Base-by-base conservation (phyloP, 2,797 vertebrate species). In the Chloroceryle amazona region DNA sequence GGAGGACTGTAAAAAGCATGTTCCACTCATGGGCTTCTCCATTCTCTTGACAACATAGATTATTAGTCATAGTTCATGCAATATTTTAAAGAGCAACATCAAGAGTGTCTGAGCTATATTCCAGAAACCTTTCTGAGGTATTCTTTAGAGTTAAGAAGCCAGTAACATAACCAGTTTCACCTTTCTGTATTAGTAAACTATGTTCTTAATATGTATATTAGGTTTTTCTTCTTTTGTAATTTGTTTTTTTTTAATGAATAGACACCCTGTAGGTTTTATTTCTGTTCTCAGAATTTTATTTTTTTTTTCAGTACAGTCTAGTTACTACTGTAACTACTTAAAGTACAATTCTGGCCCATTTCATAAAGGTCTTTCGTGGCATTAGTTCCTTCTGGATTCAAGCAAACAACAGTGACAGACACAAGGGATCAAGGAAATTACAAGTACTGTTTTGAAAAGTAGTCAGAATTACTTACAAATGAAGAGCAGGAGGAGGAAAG, bases 11-110 rank as follows among this genome's bases (percentile, higher is more conserved):
- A 80, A 76, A 86, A 80, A 49, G 2, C 51, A 35, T 13, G 17
- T 26, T 22, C 31, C 22, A 23, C 17, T 63, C 1, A 0, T 10
- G 39, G 76, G 37, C 52, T 62, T 23, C 68, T 52, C 33, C 0
- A 0, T 15, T 60, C 17, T 52, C 51, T 29, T 29, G 51, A 55
- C 16, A 78, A 82, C 68, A 72, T 5, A 66, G 21, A 63, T 42
- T 6, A 20, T 37, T 62, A 81, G 18, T 31, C 46, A 81, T 28
- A 67, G 19, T 41, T 90, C 37, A 72, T 5, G 78, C 3, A 44
- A 16, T 6, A 47, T 8, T 61, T 71, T 41, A 52, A 0, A 67
- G 9, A 17, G 6, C 16, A 67, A 37, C 1, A 9, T 15, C 9
- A 47, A 20, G 33, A 72, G 4, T 12, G 6, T 23, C 26, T 51